Evolutionary conservation across 2,888 invertebrate species (phyloP), one percentile per base, ranked within the genome.

Genomic region (Elysia crispata): DNA sequence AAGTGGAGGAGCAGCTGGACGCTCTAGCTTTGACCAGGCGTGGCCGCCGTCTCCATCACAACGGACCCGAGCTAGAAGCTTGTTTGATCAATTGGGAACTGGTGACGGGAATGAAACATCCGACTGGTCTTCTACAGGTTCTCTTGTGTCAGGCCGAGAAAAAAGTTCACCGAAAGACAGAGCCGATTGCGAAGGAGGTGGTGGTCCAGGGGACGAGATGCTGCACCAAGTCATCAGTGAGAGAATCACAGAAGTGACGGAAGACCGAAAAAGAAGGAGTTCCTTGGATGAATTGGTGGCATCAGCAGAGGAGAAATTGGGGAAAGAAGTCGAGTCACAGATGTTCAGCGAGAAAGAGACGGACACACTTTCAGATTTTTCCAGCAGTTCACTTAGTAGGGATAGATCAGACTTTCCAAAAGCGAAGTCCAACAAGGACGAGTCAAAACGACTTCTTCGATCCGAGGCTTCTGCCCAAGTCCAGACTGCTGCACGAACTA

Each of bases 141-240:
- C 81, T 28, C 30, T 74, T 64, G n/a, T 73, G 23, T 77, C 75
- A 1, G 76, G 67, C 41, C 64, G 57, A 25, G 72, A 70, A 23
- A 76, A 74, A 20, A 54, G 54, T 1, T 76, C 81, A 0, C 73
- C 81, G 18, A 75, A 76, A 11, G 72, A 79, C 23, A 28, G 75
- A 8, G 8, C 33, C 50, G 62, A 25, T 41, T 72, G 57, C 8
- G 70, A 62, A 30, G 30, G 41, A 20, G 50, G 15, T n/a, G 67
- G 30, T 3, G 23, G 13, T 6, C 23, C 66, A 50, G 77, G 75
- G 23, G 86, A 87, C 66, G 83, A 73, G 76, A 77, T 86, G 49
- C 77, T 86, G 67, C 82, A 84, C 64, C 83, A 86, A 73, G 87
- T 86, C 8, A 87, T 87, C 69, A 87, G 85, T 75, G 83, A 86